Evolutionary conservation across 2,797 vertebrate genomes (phyloP).

Genomic region (Mormyrops boulengeri): DNA sequence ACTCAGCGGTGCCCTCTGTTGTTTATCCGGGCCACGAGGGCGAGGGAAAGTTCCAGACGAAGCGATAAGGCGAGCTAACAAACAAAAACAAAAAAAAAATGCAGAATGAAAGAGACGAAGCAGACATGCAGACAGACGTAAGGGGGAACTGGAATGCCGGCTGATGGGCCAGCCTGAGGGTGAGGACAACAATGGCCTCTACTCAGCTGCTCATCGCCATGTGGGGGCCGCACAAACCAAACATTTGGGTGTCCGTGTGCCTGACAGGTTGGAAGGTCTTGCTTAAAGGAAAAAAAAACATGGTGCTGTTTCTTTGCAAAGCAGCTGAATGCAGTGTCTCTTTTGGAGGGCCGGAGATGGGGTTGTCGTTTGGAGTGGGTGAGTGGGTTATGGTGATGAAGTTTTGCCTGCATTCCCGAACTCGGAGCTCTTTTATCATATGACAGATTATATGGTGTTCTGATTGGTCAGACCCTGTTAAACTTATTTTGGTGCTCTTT

Average conservation of each 20-base stretch:
- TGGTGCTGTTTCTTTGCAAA: neutral
- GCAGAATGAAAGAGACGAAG: constrained; percentile 32
- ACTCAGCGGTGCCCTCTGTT: constrained; percentile 58
- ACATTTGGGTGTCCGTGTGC: constrained; percentile 22
- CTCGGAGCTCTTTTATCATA: neutral
- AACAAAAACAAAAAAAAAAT: constrained; percentile 57
- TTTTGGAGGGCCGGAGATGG: constrained; percentile 73
- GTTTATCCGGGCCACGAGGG: constrained; percentile 60
- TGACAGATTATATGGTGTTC: neutral
- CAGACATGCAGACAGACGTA: constrained; percentile 53
- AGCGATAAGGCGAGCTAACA: constrained; percentile 65
- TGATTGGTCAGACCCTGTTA: neutral
- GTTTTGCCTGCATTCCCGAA: constrained; percentile 8
- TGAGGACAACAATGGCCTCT: constrained; percentile 24
- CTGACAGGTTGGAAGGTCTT: constrained; percentile 21
- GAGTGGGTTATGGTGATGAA: constrained; percentile 63
- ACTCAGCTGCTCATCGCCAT: constrained; percentile 22
- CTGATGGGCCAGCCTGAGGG: constrained; percentile 15
- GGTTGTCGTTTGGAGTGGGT: constrained; percentile 59
- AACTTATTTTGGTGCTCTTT: neutral
- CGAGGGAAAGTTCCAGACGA: constrained; percentile 63
- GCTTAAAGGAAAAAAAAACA: neutral
- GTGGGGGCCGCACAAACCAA: constrained; percentile 20
- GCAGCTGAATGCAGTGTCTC: neutral
- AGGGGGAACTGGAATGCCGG: constrained; percentile 30